Evolutionary conservation across 35 echinoderm and acorn worm genomes (phyloP).

Genomic region (Apostichopus japonicus): DNA sequence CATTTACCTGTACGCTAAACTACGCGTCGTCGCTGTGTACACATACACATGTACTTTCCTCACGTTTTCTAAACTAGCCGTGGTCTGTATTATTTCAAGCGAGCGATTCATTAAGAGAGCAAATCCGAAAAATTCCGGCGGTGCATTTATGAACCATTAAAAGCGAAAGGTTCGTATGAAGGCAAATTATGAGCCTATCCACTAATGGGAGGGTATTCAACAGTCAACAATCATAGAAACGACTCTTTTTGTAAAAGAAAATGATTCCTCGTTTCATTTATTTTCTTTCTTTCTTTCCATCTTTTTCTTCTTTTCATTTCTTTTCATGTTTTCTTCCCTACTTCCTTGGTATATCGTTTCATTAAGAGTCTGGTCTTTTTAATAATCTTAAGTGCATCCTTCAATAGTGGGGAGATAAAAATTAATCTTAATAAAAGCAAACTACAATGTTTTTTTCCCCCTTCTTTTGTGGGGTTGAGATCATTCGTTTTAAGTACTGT

Average conservation of each 20-base stretch:
- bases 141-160: slow-evolving; percentile 44
- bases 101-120: not conserved
- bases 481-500: slow-evolving; percentile 6
- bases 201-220: not conserved
- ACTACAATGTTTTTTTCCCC: not conserved
- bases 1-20: too few species aligned
- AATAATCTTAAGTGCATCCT: slow-evolving; percentile 51
- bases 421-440: slow-evolving; percentile 52
- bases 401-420: slow-evolving; percentile 25
- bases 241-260: too few species aligned
- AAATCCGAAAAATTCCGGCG: not conserved
- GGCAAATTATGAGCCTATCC: slow-evolving; percentile 22
- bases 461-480: not conserved
- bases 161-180: not conserved
- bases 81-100: slow-evolving; percentile 7
- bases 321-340: not conserved
- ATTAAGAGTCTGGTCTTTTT: slow-evolving; percentile 21
- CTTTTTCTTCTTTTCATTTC: not conserved
- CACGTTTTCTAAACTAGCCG: too few species aligned
- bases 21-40: too few species aligned
- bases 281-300: not conserved
- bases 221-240: not conserved
- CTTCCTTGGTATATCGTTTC: not conserved
- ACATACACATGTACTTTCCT: too few species aligned
- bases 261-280: not conserved